Evolutionary conservation across 2,888 invertebrate species (phyloP), one percentile per base, ranked within the genome.

Genomic region (Polymixis lichenea): DNA sequence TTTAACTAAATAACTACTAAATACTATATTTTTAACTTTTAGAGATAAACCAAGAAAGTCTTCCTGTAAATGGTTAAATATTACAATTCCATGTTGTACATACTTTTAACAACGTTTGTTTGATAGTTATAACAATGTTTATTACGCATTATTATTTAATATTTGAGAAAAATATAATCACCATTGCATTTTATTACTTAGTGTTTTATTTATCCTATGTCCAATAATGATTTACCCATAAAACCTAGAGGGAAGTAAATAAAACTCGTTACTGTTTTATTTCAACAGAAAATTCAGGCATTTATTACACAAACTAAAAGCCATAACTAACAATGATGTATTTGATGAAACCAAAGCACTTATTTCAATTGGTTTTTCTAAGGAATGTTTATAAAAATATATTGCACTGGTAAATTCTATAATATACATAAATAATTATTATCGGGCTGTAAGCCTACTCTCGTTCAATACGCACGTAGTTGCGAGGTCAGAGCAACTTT

Each of bases 151-250:
- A 95, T 94, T 91, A 91, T 91, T 95, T 95, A 94, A 95, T 94
- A 95, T 94, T 92, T 93, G 91, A 92, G 89, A 93, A 91, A 92
- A 95, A 95, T 95, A 96, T 96, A 95, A 96, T 95, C 96, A 95
- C 94, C 93, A 95, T 94, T 95, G 95, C 95, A 95, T 95, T 95
- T 95, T 93, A 92, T 82, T 71, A 67, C 17, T 86, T 82, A n/a
- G 87, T 83, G 86, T 95, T 93, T 93, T 89, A 91, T 92, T 92
- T 83, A 58, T 70, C 28, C 7, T 17, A 13, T 15, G 0, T 64
- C n/a, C n/a, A 9, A 65, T 8, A 22, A 17, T 25, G 0, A 38
- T 19, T 67, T 32, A 22, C 11, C n/a, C 17, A 17, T 66, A n/a
- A 17, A 15, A 17, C 1, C 19, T 32, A 32, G 3, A 58, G 19